Evolutionary conservation across 1,140 invertebrate genomes (phyloP), one percentile per base, ranked within the genome.

Genomic region (Papilio helenus): DNA sequence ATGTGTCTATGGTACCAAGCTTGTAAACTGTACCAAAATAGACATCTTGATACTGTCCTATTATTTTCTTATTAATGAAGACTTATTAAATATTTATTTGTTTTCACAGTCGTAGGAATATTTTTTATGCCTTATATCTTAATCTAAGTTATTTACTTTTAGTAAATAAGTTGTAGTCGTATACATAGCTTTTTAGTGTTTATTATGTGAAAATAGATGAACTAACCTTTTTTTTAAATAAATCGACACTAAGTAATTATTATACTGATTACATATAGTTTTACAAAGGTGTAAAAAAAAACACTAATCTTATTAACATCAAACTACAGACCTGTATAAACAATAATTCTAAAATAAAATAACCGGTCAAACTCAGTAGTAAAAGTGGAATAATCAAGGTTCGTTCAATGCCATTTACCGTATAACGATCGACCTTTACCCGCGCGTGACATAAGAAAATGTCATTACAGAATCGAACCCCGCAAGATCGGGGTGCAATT

Each of bases 401-500:
- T 16, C 23, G 26, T 65, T 65, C 61, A 8, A 10, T 23, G 3
- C 23, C 23, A 29, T 65, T 65, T 7, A 16, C 23, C 23, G 26
- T 29, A 65, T 65, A 73, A 73, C n/a, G 72, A 23, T 26, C 55
- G 51, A 80, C 76, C 55, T 46, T 68, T 65, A 61, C 42, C 26
- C 12, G n/a, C 58, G 34, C 76, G 44, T 81, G 83, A 85, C 83
- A 87, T 83, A 65, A 79, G 68, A 49, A 79, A 81, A 83, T 85
- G 84, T 79, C 77, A 87, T 83, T 83, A 82, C 34, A 86, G 90
- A 88, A 86, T 81, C 82, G 80, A 87, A 86, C 90, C 89, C 80
- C 81, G 82, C 82, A 88, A 85, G 88, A 83, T 80, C 72, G 79
- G 84, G 79, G 79, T 83, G 83, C 90, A 91, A 92, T 93, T 92